Percentiles rank a stretch among this genome's conserved stretches.
These are phyloP conservation scores for Caradrina clavipalpis DNA, from an alignment of 2,888 invertebrate species.

Conservation along the genomic window DNA sequence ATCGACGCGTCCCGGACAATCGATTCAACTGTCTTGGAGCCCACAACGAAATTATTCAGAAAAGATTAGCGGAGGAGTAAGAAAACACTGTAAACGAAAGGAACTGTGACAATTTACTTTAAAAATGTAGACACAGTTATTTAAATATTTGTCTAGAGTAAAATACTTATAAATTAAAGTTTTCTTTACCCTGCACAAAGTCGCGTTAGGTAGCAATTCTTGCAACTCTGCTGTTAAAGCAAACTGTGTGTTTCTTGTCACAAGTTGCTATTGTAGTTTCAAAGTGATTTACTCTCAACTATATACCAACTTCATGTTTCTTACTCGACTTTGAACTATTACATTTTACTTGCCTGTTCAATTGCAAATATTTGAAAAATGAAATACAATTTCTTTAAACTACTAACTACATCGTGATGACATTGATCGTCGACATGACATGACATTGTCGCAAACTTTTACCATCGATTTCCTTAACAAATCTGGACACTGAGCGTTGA, in stretches of 20 bases:
- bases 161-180: not conserved
- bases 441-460: no score
- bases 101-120: not conserved
- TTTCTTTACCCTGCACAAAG: not conserved
- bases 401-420: no score
- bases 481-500: no score
- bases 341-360: not conserved
- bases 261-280: constrained; percentile 46
- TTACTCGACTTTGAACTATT: not conserved
- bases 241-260: constrained; percentile 21
- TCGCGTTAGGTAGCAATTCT: not conserved
- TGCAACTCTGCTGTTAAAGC: constrained; percentile 6
- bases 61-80: no score
- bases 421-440: no score
- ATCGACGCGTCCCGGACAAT: no score
- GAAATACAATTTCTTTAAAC: not conserved
- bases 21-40: no score
- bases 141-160: not conserved
- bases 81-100: no score
- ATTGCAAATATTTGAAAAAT: not conserved
- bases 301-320: not conserved
- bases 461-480: no score
- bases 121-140: not conserved
- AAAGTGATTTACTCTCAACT: constrained; percentile 5
- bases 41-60: no score